Base-by-base conservation (phyloP, 2,888 invertebrate genomes). In the Scaptomyza polygonia region DNA sequence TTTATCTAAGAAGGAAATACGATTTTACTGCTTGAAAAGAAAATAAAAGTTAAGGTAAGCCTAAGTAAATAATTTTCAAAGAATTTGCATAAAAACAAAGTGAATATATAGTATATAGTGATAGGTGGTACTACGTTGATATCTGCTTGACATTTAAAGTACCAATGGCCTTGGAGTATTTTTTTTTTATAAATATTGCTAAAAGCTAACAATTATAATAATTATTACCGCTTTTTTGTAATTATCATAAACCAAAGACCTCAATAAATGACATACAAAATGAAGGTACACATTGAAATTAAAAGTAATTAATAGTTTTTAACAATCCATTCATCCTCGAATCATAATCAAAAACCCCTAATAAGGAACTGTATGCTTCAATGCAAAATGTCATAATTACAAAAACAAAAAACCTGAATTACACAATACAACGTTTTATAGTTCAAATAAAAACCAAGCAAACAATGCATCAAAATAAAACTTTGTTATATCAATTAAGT, bases 341-440 rank as follows among this genome's bases (percentile, higher is more conserved):
- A 52, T 21, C 42, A 32, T 47, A 55, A 43, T 30, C 43, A 11
- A 59, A 39, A 18, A 32, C 36, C 47, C 36, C 47, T 53, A 71
- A 73, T 73, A 70, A 74, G 74, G 70, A 73, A 73, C 66, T 69
- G 61, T 47, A 69, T 57, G 69, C 43, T 61, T 36, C 44, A 27
- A 32, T 47, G 63, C 58, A 11, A 40, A 36, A 21, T 29, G 39
- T 55, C 43, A 57, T 66, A 32, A 29, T 32, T 1, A 32, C 5
- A n/a, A 34, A 52, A 68, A 54, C 27, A 45, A 18, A 16, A 61
- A 66, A 73, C 59, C 62, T 40, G 72, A 63, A 40, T 53, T 64
- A 57, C 49, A 64, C 57, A 73, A 68, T 68, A 39, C 30, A 14
- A 34, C n/a, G 0, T 12, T 56, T 40, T 44, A 53, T 49, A 48